A percentile compares a stretch with the other conserved stretches of the same genome.
These are phyloP conservation scores for Ecliptopera silaceata DNA, from an alignment of 2,888 invertebrate genomes.

Conservation along the genomic window DNA sequence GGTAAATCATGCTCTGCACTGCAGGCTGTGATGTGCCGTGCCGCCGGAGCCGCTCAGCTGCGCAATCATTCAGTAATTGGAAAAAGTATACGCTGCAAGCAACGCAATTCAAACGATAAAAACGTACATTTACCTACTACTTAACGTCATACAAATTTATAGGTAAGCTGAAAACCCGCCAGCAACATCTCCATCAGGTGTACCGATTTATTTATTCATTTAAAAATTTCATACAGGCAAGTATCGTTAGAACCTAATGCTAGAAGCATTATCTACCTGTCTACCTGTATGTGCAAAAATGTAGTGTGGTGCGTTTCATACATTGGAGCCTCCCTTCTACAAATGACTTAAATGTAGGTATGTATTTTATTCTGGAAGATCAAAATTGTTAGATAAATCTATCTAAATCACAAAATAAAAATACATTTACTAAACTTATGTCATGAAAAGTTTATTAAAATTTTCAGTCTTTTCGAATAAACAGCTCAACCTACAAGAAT, in stretches of 20 bases:
- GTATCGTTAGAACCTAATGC: too few species aligned
- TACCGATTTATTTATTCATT: too few species aligned
- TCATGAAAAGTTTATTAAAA: not conserved
- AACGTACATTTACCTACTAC: constrained; percentile 12
- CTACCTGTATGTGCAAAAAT: too few species aligned
- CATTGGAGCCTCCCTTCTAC: too few species aligned
- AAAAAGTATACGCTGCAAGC: constrained; percentile 15
- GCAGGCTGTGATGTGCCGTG: constrained; percentile 45
- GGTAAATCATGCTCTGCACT: constrained; percentile 66
- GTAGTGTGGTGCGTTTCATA: too few species aligned
- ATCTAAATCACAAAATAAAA: too few species aligned
- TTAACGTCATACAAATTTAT: constrained; percentile 15
- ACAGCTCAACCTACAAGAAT: constrained; percentile 45
- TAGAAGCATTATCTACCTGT: too few species aligned
- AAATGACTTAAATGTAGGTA: too few species aligned
- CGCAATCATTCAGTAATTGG: constrained; percentile 39
- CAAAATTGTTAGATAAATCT: too few species aligned
- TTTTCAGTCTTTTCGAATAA: constrained; percentile 36
- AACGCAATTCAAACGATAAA: constrained; percentile 7
- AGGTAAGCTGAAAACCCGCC: not conserved
- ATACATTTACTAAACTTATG: not conserved
- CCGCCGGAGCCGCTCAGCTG: constrained; percentile 43
- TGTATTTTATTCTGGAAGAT: too few species aligned
- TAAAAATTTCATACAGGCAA: too few species aligned
- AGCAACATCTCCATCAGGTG: not conserved